These are phyloP conservation scores for Palaemon carinicauda DNA, from an alignment of 1,140 invertebrate species.

Conservation along the genomic window DNA sequence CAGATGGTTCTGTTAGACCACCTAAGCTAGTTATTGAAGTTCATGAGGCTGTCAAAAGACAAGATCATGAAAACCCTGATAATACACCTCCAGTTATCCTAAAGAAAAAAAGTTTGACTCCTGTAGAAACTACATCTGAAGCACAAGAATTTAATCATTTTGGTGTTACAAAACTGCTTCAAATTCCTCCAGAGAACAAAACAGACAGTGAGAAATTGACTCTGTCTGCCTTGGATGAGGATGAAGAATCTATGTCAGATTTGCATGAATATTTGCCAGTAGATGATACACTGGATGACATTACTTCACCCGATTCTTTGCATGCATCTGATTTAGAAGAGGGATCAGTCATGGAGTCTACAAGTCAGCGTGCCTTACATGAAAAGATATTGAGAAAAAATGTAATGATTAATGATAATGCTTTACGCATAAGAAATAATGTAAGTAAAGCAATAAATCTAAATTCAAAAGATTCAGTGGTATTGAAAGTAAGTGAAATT, in stretches of 20 bases:
- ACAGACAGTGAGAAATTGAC: background rate
- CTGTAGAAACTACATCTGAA: background rate
- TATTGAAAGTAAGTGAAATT: background rate
- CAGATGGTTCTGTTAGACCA: background rate
- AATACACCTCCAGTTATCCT: background rate
- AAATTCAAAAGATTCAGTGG: background rate
- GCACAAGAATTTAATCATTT: background rate
- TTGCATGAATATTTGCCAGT: background rate
- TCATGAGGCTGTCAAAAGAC: background rate
- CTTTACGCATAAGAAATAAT: background rate
- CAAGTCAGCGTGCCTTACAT: background rate
- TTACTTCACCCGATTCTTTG: constrained; percentile 27
- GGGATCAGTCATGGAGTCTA: background rate
- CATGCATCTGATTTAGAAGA: constrained; percentile 29
- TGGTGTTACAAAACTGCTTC: background rate
- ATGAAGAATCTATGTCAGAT: background rate
- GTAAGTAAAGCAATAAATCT: background rate
- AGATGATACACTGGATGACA: constrained; percentile 24
- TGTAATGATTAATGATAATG: background rate
- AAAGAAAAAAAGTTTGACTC: background rate
- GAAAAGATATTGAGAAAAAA: constrained; percentile 3
- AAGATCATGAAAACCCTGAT: background rate
- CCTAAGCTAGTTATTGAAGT: background rate
- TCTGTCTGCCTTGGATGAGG: background rate
- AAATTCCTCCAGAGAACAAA: background rate